Conservation (phyloP, 2,113 vertebrate genomes). For the Crypturellus undulatus region DNA sequence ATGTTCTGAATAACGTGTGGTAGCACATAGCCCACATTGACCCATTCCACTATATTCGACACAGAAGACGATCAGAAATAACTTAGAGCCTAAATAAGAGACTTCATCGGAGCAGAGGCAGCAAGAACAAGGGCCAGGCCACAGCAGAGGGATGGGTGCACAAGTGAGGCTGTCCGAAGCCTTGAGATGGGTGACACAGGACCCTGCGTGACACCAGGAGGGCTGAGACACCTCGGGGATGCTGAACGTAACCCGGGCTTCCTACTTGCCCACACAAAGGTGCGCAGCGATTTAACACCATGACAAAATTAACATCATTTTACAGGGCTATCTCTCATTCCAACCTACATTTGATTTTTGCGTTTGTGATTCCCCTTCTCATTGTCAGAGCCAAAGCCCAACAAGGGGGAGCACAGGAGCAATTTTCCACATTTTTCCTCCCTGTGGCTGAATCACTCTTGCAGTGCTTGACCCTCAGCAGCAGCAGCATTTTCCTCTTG, state of each 20-base stretch:
- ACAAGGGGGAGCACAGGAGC: background rate
- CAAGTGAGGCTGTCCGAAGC: background rate
- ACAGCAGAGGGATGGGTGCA: background rate
- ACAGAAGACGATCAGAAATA: background rate
- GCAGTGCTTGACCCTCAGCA: background rate
- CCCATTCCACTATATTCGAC: background rate
- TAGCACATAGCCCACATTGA: background rate
- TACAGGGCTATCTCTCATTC: background rate
- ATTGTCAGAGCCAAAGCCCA: background rate
- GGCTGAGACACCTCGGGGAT: background rate
- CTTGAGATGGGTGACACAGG: background rate
- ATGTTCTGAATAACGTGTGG: fast-evolving
- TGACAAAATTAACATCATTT: background rate
- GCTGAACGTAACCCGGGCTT: background rate
- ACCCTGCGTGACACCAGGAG: background rate
- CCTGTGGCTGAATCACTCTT: background rate
- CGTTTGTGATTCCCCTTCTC: background rate
- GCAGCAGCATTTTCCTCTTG: background rate
- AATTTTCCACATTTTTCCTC: background rate
- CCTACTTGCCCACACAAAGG: background rate
- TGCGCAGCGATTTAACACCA: background rate
- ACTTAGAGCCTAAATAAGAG: fast-evolving
- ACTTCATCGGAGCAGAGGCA: background rate
- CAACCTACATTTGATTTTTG: background rate
- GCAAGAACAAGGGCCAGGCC: background rate